Evolutionary conservation across 1,140 invertebrate species (phyloP).

Genomic region (Thaumatotibia leucotreta): DNA sequence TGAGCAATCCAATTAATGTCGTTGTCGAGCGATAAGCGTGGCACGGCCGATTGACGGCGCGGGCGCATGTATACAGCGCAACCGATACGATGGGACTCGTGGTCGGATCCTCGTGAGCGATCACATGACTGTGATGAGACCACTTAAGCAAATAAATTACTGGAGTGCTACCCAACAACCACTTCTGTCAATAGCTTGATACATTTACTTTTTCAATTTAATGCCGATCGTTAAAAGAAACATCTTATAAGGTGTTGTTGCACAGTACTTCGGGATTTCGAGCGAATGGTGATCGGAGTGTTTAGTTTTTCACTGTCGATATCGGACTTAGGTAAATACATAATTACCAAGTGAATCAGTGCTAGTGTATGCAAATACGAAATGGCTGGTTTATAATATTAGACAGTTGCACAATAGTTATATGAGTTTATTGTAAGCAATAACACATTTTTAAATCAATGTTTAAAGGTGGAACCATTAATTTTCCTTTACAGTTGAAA

Average conservation of each 20-base stretch:
- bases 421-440: too few relatives aligned
- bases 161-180: conserved; percentile 36
- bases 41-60: conserved; percentile 37
- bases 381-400: too few relatives aligned
- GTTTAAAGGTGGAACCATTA: too few relatives aligned
- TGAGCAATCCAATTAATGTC: conserved; percentile 48
- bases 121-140: conserved; percentile 71
- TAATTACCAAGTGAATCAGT: background rate
- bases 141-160: conserved; percentile 69
- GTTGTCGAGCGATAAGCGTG: conserved; percentile 43
- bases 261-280: background rate
- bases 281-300: background rate
- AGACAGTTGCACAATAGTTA: too few relatives aligned
- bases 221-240: conserved; percentile 1
- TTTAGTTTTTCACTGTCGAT: background rate
- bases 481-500: too few relatives aligned
- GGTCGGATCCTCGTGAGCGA: conserved; percentile 59
- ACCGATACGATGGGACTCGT: conserved; percentile 63
- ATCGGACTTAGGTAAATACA: background rate
- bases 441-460: too few relatives aligned
- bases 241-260: background rate
- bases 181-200: conserved; percentile 44
- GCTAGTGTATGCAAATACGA: background rate
- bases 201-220: conserved; percentile 18
- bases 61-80: conserved; percentile 36